phyloP scores from a whole-genome alignment of 2,888 invertebrate species.

The Rhaphigaster nebulosa region DNA sequence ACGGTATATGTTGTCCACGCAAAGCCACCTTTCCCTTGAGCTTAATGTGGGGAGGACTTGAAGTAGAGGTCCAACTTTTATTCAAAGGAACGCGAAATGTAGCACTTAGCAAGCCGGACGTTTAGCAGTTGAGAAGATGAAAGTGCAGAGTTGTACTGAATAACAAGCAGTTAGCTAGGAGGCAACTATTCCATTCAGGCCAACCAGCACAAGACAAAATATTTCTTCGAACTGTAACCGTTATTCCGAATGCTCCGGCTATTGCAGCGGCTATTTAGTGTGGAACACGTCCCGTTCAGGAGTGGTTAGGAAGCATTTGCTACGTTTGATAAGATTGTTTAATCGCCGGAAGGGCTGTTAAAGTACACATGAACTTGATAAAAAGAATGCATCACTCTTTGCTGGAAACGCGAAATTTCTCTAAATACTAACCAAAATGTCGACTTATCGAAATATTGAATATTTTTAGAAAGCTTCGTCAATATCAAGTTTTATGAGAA shows the following conservation, averaged over 20 bases:
- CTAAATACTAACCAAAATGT: too few relatives aligned
- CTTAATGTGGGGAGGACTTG: neutral
- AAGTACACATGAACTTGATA: neutral
- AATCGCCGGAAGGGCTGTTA: neutral
- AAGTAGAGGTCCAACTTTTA: neutral
- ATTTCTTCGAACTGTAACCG: neutral
- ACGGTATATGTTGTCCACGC: neutral
- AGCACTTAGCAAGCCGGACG: constrained; percentile 22
- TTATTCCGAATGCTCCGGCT: neutral
- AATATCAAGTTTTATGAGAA: too few relatives aligned
- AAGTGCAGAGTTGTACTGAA: constrained; percentile 30
- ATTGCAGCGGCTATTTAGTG: neutral
- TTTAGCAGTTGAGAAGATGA: constrained; percentile 29
- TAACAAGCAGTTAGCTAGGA: constrained; percentile 1
- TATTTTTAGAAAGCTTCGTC: too few relatives aligned
- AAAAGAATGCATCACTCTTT: too few relatives aligned
- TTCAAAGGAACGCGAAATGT: constrained; percentile 27
- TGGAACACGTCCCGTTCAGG: neutral
- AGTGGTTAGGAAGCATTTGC: neutral
- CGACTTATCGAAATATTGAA: too few relatives aligned
- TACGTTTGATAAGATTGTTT: neutral
- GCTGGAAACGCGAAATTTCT: too few relatives aligned
- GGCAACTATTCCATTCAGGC: neutral
- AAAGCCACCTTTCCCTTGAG: neutral
- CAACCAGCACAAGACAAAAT: constrained; percentile 4